Percentiles rank a stretch among this genome's conserved stretches.
Conservation (phyloP, 2,797 vertebrate genomes). For the Eurystomus glaucurus region DNA sequence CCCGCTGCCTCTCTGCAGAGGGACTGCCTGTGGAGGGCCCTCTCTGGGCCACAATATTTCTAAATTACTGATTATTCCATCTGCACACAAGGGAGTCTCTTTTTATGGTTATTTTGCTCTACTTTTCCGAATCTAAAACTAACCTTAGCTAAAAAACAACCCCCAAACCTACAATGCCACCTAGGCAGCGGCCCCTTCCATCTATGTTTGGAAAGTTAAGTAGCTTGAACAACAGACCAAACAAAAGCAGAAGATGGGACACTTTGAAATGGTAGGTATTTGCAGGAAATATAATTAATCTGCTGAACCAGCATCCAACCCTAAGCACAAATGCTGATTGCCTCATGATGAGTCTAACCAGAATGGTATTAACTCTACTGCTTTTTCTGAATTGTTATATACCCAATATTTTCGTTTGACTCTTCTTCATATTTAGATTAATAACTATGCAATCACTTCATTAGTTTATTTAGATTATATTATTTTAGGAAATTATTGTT, state of each 20-base stretch:
- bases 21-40: background rate
- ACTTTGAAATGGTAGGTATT: background rate
- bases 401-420: conserved; percentile 15
- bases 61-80: conserved; percentile 6
- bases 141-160: background rate
- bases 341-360: conserved; percentile 2
- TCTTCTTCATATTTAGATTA: conserved; percentile 66
- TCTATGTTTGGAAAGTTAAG: background rate
- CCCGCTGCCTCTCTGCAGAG: background rate
- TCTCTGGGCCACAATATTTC: background rate
- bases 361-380: conserved; percentile 23
- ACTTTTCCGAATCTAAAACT: background rate
- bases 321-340: conserved; percentile 42
- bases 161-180: background rate
- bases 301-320: background rate
- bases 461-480: conserved; percentile 77
- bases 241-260: background rate
- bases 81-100: background rate
- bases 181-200: background rate
- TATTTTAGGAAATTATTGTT: conserved; percentile 71
- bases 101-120: background rate
- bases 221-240: background rate
- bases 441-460: conserved; percentile 72
- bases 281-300: conserved; percentile 45
- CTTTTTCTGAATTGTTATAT: conserved; percentile 28